Evolutionary conservation across 2,888 invertebrate species (phyloP), one percentile per base, ranked within the genome.

Genomic region (Apodemia duryi): DNA sequence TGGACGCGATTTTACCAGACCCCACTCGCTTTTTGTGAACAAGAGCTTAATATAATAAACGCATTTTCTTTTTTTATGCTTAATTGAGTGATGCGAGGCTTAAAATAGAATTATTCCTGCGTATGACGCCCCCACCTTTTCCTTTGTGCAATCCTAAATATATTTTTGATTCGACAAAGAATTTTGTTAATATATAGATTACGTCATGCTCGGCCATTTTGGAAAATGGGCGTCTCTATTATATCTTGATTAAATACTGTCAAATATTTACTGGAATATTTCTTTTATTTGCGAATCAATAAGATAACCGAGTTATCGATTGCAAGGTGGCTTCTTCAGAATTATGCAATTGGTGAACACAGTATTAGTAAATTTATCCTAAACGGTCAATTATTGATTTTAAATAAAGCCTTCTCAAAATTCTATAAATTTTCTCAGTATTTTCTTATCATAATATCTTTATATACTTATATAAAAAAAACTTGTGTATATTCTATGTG

Each of bases 151-250:
- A n/a, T 29, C 61, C 46, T 49, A 21, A 32, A 35, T 49, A 38
- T 61, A 32, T 52, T 35, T 51, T 63, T 63, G 61, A 49, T n/a
- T 61, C 21, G 46, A 32, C 35, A 66, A 62, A 61, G 68, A 66
- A 70, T 68, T 65, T 63, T 62, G 69, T 68, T 61, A 69, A 69
- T 69, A 71, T 70, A 68, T 35, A 60, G 67, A 69, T 75, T 75
- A 80, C 83, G 77, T 82, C 81, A 81, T 67, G 68, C 71, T 64
- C 80, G 88, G 46, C 88, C 88, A 88, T 88, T 82, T 88, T 88
- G 86, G 46, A 75, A 87, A 86, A 84, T 78, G 80, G 79, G 81
- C 83, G 81, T 81, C 79, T 46, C 60, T 64, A 29, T n/a, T 65
- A 69, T 66, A 70, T 77, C 76, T 60, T 46, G 62, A 57, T 57